A percentile compares a stretch with the other conserved stretches of the same genome.
phyloP scores from a whole-genome alignment of 2,797 vertebrate species.

The Margarornis squamiger region DNA sequence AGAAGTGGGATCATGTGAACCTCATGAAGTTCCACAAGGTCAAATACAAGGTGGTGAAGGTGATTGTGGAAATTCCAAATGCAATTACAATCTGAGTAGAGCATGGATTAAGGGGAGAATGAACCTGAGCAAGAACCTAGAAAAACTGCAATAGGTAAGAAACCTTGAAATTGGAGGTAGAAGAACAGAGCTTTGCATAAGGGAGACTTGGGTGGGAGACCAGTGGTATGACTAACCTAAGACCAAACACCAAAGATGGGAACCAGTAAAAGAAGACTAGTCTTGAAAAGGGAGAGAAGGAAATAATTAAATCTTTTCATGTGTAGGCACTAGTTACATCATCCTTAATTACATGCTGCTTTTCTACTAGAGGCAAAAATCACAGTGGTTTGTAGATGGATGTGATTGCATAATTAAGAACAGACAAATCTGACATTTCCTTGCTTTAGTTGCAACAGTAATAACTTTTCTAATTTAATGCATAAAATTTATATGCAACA shows the following conservation, averaged over 20 bases:
- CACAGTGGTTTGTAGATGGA: neutral
- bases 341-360: slow-evolving; percentile 11
- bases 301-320: slow-evolving; percentile 32
- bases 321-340: neutral
- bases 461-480: neutral
- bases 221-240: neutral
- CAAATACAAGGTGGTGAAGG: neutral
- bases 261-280: neutral
- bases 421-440: neutral
- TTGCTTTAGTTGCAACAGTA: neutral
- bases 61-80: neutral
- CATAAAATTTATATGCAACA: neutral
- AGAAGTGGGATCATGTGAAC: neutral
- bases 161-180: neutral
- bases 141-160: neutral
- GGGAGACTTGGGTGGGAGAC: neutral
- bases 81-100: neutral
- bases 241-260: neutral
- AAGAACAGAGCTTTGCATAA: fast-evolving
- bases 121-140: neutral
- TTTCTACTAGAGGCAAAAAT: neutral
- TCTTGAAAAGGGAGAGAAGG: neutral
- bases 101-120: neutral
- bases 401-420: neutral
- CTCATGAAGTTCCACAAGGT: neutral